Percentiles rank a stretch among this genome's conserved stretches.
phyloP scores from a whole-genome alignment of 2,888 invertebrate genomes.

The Esperia sulphurella region DNA sequence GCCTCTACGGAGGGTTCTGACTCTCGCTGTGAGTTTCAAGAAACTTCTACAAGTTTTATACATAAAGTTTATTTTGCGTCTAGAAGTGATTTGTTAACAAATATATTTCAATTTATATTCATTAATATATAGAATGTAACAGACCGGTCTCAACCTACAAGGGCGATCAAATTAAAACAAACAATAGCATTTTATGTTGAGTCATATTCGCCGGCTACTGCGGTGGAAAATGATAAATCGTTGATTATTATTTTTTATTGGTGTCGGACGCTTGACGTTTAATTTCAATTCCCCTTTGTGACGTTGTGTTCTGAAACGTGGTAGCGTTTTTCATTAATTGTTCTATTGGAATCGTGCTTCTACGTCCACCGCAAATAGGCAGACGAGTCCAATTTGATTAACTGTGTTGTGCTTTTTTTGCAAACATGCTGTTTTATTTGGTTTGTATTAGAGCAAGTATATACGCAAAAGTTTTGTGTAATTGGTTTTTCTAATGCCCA shows the following conservation, averaged over 20 bases:
- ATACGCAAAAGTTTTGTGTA: too few species aligned
- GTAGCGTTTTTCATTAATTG: slow-evolving; percentile 35
- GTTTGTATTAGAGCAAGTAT: not conserved
- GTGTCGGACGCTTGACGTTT: slow-evolving; percentile 43
- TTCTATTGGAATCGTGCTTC: slow-evolving; percentile 31
- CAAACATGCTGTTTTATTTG: not conserved
- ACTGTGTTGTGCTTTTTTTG: too few species aligned
- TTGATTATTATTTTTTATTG: slow-evolving; percentile 41
- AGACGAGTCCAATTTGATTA: not conserved
- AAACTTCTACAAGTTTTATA: too few species aligned
- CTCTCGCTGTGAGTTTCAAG: too few species aligned
- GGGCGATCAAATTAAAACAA: not conserved
- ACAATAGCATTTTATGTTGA: not conserved
- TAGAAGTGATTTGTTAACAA: too few species aligned
- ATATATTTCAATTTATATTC: too few species aligned
- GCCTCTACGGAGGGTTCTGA: too few species aligned
- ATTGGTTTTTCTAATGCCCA: too few species aligned
- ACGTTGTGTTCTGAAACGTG: slow-evolving; percentile 31
- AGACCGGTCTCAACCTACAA: not conserved
- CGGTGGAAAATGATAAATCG: slow-evolving; percentile 29
- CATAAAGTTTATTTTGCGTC: too few species aligned
- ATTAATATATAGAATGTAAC: too few species aligned
- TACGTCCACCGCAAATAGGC: slow-evolving; percentile 14
- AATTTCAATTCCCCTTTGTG: slow-evolving; percentile 54
- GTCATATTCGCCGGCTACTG: slow-evolving; percentile 4